Evolutionary conservation across 1,140 invertebrate genomes (phyloP), one percentile per base, ranked within the genome.

Genomic region (Chelonus insularis): DNA sequence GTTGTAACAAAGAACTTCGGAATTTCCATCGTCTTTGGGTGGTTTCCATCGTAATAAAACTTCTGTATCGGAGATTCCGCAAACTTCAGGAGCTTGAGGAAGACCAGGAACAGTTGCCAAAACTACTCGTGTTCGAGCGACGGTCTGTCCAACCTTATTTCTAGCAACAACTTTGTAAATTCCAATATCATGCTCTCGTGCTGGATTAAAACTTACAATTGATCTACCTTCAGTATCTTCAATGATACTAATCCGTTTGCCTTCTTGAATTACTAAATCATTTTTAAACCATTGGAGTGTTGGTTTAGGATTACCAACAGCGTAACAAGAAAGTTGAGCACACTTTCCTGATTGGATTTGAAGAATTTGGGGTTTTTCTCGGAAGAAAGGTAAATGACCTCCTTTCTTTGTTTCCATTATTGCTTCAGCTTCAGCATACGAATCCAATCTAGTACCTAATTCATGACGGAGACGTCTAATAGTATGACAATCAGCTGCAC

Each of bases 221-320:
- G 91, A 93, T 51, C 92, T 83, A 0, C 93, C 93, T 29, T 91
- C 86, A 18, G 87, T 85, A 60, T 92, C 91, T 47, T 87, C 88
- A 0, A 84, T 83, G 16, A 94, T 88, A 72, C 88, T 91, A 34
- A 94, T 86, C 54, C 93, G 83, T 63, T 89, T 87, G 21, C 87
- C 89, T 74, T 94, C 92, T 3, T 88, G 87, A 3, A 95, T 77
- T 34, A 95, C 91, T 71, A 92, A 85, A 71, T 96, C 94, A 73
- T 95, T 95, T 79, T 92, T 94, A 80, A 94, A 98, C 96, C 97
- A 99, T 66, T 96, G 93, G n/a, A 98, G 88, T 41, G 85, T 80
- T 0, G 96, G 95, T 70, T 90, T 88, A 0, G 96, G 96, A 70
- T 93, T 91, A 0, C 95, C 95, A 4, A 95, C 91, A 1, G 93